Evolutionary conservation across 2,113 vertebrate species (phyloP).

Genomic region (Entelurus aequoreus): DNA sequence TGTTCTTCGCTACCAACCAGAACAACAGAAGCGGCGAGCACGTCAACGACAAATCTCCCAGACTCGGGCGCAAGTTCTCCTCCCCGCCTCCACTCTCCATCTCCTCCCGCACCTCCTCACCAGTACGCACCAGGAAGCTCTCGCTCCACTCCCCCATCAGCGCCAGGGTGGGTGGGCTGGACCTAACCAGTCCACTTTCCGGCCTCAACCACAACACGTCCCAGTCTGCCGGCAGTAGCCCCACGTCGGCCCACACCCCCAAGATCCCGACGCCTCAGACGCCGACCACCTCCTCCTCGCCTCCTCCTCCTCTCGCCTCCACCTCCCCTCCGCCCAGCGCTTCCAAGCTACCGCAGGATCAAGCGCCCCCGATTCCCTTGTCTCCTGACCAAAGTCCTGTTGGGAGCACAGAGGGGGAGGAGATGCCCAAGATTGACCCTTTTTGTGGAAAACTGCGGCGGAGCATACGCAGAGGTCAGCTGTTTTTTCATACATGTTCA

Average conservation of each 20-base stretch:
- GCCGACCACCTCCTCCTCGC: constrained; percentile 66
- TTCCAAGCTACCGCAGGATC: constrained; percentile 76
- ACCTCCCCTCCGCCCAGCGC: constrained; percentile 77
- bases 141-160: constrained; percentile 88
- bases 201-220: constrained; percentile 70
- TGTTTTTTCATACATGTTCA: neutral
- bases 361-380: constrained; percentile 70
- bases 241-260: constrained; percentile 76
- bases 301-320: constrained; percentile 73
- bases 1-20: constrained; percentile 93
- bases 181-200: constrained; percentile 75
- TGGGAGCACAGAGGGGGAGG: constrained; percentile 72
- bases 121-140: constrained; percentile 85
- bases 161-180: constrained; percentile 79
- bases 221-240: constrained; percentile 77
- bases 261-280: constrained; percentile 63
- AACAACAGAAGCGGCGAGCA: constrained; percentile 80
- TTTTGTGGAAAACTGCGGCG: constrained; percentile 85
- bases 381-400: constrained; percentile 84
- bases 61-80: constrained; percentile 93
- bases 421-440: constrained; percentile 79
- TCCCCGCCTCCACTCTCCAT: constrained; percentile 88
- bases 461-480: constrained; percentile 86
- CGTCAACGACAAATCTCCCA: constrained; percentile 86
- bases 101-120: constrained; percentile 86